These are phyloP conservation scores for Euglossa dilemma DNA, from an alignment of 1,140 invertebrate genomes.

Conservation along the genomic window DNA sequence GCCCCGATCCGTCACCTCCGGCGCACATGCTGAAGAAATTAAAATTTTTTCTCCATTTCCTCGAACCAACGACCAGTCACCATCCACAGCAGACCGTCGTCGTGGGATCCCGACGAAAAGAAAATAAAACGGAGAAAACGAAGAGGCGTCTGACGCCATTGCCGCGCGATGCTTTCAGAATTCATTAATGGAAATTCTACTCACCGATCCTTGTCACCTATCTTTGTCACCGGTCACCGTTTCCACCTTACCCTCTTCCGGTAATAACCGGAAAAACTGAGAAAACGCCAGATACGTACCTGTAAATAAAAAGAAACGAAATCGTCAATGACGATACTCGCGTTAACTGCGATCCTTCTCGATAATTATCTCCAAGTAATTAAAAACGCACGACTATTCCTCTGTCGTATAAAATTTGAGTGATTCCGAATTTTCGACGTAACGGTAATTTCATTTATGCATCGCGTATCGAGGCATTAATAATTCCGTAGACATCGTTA, in stretches of 20 bases:
- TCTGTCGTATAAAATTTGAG: background rate
- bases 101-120: slow-evolving; percentile 28
- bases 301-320: slow-evolving; percentile 22
- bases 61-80: slow-evolving; percentile 47
- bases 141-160: slow-evolving; percentile 10
- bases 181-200: slow-evolving; percentile 47
- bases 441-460: background rate
- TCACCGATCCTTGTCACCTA: slow-evolving; percentile 22
- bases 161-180: slow-evolving; percentile 15
- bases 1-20: slow-evolving; percentile 67
- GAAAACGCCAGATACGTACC: slow-evolving; percentile 36
- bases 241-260: background rate
- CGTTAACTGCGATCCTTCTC: background rate
- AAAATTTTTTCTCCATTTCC: slow-evolving; percentile 67
- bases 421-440: background rate
- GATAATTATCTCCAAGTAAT: background rate
- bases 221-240: background rate
- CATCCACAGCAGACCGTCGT: slow-evolving; percentile 35
- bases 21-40: slow-evolving; percentile 74
- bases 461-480: too few relatives aligned
- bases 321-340: background rate
- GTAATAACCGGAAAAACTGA: background rate
- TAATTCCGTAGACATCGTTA: too few relatives aligned
- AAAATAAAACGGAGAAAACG: slow-evolving; percentile 39
- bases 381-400: background rate